A percentile compares a stretch with the other conserved stretches of the same genome.
Evolutionary conservation across 1,140 invertebrate species (phyloP).

Genomic region (Euborellia annulipes): DNA sequence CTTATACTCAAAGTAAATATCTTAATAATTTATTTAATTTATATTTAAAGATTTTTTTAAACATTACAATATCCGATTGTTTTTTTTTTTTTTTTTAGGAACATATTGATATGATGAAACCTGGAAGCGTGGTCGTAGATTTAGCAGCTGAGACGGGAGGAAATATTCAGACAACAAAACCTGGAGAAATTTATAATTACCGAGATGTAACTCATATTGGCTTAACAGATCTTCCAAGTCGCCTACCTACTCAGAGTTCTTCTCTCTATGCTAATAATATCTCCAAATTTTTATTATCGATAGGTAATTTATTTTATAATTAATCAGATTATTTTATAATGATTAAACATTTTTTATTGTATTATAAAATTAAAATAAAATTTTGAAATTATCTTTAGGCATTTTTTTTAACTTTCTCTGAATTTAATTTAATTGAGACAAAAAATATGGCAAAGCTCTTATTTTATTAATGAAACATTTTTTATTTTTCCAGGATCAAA

Average conservation of each 20-base stretch:
- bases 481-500: slow-evolving; percentile 35
- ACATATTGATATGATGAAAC: slow-evolving; percentile 71
- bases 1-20: slow-evolving; percentile 57
- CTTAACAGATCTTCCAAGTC: slow-evolving; percentile 67
- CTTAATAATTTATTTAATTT: neutral
- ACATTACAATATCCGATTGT: slow-evolving; percentile 3
- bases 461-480: neutral
- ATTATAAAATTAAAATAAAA: neutral
- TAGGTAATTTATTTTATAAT: slow-evolving; percentile 33
- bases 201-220: slow-evolving; percentile 75
- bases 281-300: slow-evolving; percentile 68
- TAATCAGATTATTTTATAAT: neutral
- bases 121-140: slow-evolving; percentile 79
- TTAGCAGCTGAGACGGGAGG: slow-evolving; percentile 78
- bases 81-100: slow-evolving; percentile 34
- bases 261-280: slow-evolving; percentile 84
- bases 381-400: neutral
- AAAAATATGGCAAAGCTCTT: neutral
- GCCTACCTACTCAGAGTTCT: slow-evolving; percentile 71
- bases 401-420: neutral
- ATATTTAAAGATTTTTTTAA: neutral
- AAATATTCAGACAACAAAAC: slow-evolving; percentile 70
- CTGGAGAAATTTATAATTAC: slow-evolving; percentile 57
- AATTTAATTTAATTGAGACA: neutral
- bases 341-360: neutral